Evolutionary conservation across 2,888 invertebrate genomes (phyloP).

Genomic region (Protonemura montana): DNA sequence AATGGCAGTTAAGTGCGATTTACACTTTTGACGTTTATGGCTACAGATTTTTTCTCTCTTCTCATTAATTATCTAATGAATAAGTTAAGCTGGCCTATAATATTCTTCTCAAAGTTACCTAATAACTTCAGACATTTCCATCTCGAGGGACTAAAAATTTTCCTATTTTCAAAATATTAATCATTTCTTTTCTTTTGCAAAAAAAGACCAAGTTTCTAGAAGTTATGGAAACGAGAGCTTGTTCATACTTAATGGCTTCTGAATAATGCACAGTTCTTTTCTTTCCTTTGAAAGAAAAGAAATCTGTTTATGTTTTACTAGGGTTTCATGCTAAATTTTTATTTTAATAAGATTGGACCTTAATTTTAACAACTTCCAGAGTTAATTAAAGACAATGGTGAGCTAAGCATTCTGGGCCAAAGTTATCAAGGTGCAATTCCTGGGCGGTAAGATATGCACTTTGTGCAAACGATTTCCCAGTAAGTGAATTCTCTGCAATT

Average conservation of each 20-base stretch:
- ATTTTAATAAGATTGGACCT: background rate
- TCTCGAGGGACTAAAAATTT: background rate
- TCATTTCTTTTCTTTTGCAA: constrained; percentile 22
- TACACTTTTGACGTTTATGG: background rate
- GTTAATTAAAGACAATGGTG: background rate
- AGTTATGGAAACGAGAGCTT: constrained; percentile 42
- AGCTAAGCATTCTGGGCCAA: background rate
- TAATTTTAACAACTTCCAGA: background rate
- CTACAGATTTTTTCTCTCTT: constrained; percentile 2
- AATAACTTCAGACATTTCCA: constrained; percentile 16
- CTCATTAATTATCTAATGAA: constrained; percentile 12
- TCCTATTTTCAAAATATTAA: constrained; percentile 32
- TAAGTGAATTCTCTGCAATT: background rate
- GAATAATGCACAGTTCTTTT: constrained; percentile 42
- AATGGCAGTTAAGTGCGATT: background rate
- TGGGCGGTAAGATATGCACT: background rate
- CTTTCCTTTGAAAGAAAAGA: constrained; percentile 22
- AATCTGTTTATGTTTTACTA: constrained; percentile 15
- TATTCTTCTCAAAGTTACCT: constrained; percentile 24
- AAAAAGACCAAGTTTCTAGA: background rate
- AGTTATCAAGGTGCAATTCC: background rate
- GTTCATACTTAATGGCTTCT: constrained; percentile 44
- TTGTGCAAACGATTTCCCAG: background rate
- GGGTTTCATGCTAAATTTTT: background rate
- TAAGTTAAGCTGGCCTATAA: background rate